Percentiles rank a stretch among this genome's conserved stretches.
Conservation (phyloP, 1,140 invertebrate genomes). For the Drosophila nebulosa region DNA sequence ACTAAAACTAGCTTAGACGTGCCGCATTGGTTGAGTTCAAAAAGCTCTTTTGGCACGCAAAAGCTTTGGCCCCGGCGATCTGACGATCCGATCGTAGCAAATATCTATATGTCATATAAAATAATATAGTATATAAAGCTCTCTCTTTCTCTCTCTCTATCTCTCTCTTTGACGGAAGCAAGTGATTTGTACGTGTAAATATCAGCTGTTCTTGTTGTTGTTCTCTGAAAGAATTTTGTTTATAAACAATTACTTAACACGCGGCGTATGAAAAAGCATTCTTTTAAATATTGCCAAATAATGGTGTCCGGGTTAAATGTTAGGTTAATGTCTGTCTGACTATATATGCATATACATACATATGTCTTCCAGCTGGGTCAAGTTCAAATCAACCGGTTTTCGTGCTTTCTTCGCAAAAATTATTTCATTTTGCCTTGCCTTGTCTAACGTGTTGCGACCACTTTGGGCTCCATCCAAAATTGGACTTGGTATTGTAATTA, state of each 20-base stretch:
- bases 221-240: conserved; percentile 36
- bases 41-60: conserved; percentile 8
- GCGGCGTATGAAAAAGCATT: conserved; percentile 1
- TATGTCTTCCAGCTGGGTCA: conserved; percentile 11
- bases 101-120: too few species aligned
- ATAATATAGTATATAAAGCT: not conserved
- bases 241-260: conserved; percentile 36
- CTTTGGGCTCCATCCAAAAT: not conserved
- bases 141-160: not conserved
- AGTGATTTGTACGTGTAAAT: not conserved
- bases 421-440: not conserved
- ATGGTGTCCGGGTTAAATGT: not conserved
- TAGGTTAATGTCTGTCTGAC: not conserved
- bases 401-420: not conserved
- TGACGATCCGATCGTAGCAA: conserved; percentile 12
- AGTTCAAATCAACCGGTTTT: not conserved
- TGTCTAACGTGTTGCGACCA: not conserved
- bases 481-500: conserved; percentile 1
- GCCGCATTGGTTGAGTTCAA: conserved; percentile 5
- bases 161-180: conserved; percentile 14
- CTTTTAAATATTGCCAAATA: not conserved
- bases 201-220: conserved; percentile 27
- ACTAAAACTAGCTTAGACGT: conserved; percentile 44
- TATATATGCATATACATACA: not conserved
- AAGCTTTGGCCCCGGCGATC: conserved; percentile 15